phyloP scores from a whole-genome alignment of 2,113 vertebrate species.

The Chamaea fasciata region DNA sequence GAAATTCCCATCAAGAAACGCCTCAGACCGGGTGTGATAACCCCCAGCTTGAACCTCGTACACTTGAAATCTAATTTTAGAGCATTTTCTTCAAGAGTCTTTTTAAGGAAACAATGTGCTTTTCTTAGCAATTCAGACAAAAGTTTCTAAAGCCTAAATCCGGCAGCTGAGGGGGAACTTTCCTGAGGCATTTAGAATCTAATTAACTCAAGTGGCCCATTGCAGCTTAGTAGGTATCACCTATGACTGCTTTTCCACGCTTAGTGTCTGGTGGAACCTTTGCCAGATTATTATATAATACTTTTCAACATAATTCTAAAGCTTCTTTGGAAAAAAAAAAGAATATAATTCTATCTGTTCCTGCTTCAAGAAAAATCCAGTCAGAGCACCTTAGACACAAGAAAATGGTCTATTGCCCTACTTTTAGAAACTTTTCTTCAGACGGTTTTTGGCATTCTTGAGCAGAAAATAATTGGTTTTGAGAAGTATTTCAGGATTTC shows the following conservation, averaged over 20 bases:
- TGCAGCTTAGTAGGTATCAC: not conserved
- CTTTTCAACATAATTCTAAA: not conserved
- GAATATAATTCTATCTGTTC: not conserved
- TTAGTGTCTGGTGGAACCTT: not conserved
- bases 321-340: not conserved
- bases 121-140: not conserved
- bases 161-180: not conserved
- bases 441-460: not conserved
- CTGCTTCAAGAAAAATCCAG: not conserved
- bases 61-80: not conserved
- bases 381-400: not conserved
- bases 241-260: not conserved
- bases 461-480: not conserved
- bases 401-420: not conserved
- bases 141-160: not conserved
- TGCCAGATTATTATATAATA: not conserved
- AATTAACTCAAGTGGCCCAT: not conserved
- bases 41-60: not conserved
- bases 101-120: not conserved
- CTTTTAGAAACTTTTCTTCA: not conserved
- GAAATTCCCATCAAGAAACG: not conserved
- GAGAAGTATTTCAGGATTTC: not conserved
- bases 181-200: not conserved
- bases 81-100: not conserved
- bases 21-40: not conserved